These are phyloP conservation scores for Harpalus rufipes DNA, from an alignment of 2,888 invertebrate genomes.

Conservation along the genomic window DNA sequence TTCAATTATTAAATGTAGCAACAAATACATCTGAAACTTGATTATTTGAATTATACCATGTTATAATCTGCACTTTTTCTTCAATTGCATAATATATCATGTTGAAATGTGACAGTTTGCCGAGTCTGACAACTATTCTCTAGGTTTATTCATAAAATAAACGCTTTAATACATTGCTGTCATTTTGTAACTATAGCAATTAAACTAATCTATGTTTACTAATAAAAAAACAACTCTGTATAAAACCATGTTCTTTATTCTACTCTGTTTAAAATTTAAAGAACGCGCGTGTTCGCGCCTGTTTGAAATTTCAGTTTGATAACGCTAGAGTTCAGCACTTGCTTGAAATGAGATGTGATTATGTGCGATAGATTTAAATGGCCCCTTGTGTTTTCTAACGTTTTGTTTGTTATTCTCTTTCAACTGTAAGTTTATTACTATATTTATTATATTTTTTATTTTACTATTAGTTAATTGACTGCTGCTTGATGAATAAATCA, in stretches of 20 bases:
- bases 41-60: no score
- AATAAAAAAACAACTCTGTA: no score
- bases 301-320: neutral
- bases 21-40: no score
- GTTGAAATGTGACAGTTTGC: no score
- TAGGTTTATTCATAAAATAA: no score
- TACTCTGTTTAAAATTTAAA: conserved; percentile 3
- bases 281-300: neutral
- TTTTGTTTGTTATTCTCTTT: conserved; percentile 63
- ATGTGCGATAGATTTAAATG: conserved; percentile 62
- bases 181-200: no score
- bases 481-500: neutral
- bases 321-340: conserved; percentile 32
- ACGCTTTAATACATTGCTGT: no score
- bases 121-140: no score
- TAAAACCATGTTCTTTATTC: neutral
- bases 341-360: conserved; percentile 20
- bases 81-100: no score
- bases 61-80: no score
- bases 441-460: conserved; percentile 19
- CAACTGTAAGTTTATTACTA: conserved; percentile 54
- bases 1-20: no score
- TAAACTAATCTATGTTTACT: no score
- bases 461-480: neutral
- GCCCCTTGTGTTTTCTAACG: conserved; percentile 64